These are phyloP conservation scores for Pandemis cinnamomeana DNA, from an alignment of 2,888 invertebrate species.

Conservation along the genomic window DNA sequence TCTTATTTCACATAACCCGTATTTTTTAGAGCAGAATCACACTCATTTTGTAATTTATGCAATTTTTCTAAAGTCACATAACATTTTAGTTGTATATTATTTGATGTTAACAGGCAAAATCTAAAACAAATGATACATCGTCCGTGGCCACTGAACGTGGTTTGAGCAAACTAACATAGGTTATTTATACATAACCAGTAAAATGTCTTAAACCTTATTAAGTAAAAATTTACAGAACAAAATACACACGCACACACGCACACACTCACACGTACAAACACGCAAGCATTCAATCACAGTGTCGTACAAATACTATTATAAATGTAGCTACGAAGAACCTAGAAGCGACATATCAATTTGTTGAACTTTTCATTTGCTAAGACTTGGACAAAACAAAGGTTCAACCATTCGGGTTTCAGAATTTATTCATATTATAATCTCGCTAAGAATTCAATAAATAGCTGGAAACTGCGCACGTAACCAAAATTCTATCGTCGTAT, in stretches of 20 bases:
- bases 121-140: slow-evolving; percentile 15
- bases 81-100: slow-evolving; percentile 39
- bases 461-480: background rate
- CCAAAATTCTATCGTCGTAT: slow-evolving; percentile 12
- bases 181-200: slow-evolving; percentile 35
- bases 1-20: slow-evolving; percentile 60
- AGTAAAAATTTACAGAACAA: slow-evolving; percentile 66
- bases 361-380: slow-evolving; percentile 8
- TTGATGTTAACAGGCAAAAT: slow-evolving; percentile 1
- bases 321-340: slow-evolving; percentile 34
- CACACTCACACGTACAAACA: slow-evolving; percentile 11
- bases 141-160: slow-evolving; percentile 11
- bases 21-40: slow-evolving; percentile 59
- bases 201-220: slow-evolving; percentile 63
- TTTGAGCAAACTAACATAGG: slow-evolving; percentile 20
- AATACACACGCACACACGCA: slow-evolving; percentile 43
- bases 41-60: slow-evolving; percentile 66
- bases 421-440: no score
- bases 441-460: slow-evolving; percentile 5
- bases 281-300: slow-evolving; percentile 53
- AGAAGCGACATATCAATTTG: slow-evolving; percentile 16
- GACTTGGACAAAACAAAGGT: slow-evolving; percentile 1
- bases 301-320: slow-evolving; percentile 42
- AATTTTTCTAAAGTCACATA: slow-evolving; percentile 54
- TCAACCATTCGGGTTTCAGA: slow-evolving; percentile 2